phyloP scores from a whole-genome alignment of 2,888 invertebrate species.

The Xestia ashworthii region DNA sequence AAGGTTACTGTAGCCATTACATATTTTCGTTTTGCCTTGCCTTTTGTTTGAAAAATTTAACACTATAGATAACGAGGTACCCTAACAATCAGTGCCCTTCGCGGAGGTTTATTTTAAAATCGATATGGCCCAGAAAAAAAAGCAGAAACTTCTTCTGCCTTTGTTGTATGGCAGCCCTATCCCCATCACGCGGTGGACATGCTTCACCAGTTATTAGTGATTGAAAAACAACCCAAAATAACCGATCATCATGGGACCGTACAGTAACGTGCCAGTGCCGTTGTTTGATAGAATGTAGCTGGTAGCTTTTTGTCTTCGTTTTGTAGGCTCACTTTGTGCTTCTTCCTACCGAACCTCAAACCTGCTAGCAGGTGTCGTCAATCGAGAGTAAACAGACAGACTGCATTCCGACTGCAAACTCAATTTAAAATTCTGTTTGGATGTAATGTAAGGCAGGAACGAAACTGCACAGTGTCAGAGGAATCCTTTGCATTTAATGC shows the following conservation, averaged over 20 bases:
- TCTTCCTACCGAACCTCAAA: slow-evolving; percentile 30
- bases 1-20: not conserved
- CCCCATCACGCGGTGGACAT: slow-evolving; percentile 73
- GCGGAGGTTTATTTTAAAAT: not conserved
- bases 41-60: not conserved
- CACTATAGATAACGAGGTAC: not conserved
- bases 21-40: not conserved
- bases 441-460: not conserved
- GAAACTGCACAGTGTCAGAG: not conserved
- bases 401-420: slow-evolving; percentile 8
- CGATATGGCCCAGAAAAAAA: not conserved
- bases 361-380: slow-evolving; percentile 27
- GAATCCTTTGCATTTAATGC: not conserved
- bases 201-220: slow-evolving; percentile 80
- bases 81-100: not conserved
- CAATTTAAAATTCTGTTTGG: slow-evolving; percentile 10
- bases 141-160: not conserved
- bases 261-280: slow-evolving; percentile 71
- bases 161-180: slow-evolving; percentile 68
- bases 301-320: slow-evolving; percentile 44
- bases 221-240: slow-evolving; percentile 81
- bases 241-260: slow-evolving; percentile 78
- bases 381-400: slow-evolving; percentile 5
- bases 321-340: too few relatives aligned
- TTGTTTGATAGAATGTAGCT: slow-evolving; percentile 60